Evolutionary conservation across 2,888 invertebrate genomes (phyloP), one percentile per base, ranked within the genome.

Genomic region (Physocephala rufipes): DNA sequence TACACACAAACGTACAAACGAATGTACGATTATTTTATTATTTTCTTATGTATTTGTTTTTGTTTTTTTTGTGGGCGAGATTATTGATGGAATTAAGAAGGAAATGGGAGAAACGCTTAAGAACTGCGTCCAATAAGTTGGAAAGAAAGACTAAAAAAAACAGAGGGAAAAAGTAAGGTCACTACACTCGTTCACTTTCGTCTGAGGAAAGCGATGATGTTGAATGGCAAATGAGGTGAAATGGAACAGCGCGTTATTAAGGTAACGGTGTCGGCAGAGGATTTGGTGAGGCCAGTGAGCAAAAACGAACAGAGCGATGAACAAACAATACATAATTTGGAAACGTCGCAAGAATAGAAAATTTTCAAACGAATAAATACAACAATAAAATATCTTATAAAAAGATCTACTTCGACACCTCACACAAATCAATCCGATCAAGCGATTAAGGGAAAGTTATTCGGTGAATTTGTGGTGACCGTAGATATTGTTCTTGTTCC

Each of bases 151-250:
- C 36, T 7, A 36, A 36, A 36, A 36, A 4, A 36, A 4, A 36
- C 36, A 36, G 9, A 36, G 9, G 9, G 5, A 9, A 7, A 36
- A 36, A 9, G 36, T 76, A 74, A 76, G 74, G 74, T 73, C 74
- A 76, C 67, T 70, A 26, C 13, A 12, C 16, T 74, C 70, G 73
- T 65, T 76, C 73, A 73, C 74, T 76, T 76, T 76, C 75, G 65
- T 72, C 70, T 63, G 65, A 47, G 43, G 67, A 68, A 62, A 67
- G 67, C 36, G 30, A 62, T 24, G n/a, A 21, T 36, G 36, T 36
- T 62, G 62, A 43, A 70, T 70, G 53, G 51, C 16, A 55, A 55
- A 62, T 70, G 53, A 49, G 69, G 13, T 51, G 30, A n/a, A 68
- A 59, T 66, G 19, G 55, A 15, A 30, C 26, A 61, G 36, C 51